Percentiles rank a stretch among this genome's conserved stretches.
Evolutionary conservation across 2,113 vertebrate genomes (phyloP).

Genomic region (Callipepla californica): DNA sequence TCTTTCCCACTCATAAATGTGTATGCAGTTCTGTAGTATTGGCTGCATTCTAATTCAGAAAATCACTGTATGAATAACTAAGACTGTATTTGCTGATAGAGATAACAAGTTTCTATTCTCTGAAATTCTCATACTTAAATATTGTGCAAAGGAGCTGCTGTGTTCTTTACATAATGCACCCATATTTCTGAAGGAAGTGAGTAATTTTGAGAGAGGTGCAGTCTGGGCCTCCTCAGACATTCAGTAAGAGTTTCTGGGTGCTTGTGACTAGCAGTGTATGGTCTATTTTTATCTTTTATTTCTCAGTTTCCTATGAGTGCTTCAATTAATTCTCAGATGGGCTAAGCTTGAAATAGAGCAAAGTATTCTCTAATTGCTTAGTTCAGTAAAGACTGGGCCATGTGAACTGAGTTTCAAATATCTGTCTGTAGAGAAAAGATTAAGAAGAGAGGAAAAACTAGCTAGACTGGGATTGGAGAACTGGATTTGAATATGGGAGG

Average conservation of each 20-base stretch:
- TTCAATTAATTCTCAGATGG: not conserved
- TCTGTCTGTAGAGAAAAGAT: constrained; percentile 8
- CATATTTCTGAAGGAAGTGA: not conserved
- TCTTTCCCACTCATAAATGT: not conserved
- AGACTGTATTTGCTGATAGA: not conserved
- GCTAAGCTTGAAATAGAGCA: not conserved
- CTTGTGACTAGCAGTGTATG: not conserved
- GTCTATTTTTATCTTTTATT: not conserved
- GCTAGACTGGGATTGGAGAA: constrained; percentile 38
- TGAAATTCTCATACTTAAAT: not conserved
- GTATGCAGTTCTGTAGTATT: not conserved
- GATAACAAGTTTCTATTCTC: not conserved
- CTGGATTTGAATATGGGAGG: constrained; percentile 41
- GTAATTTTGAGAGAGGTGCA: not conserved
- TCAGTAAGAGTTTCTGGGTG: not conserved
- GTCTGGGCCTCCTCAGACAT: not conserved
- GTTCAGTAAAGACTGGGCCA: not conserved
- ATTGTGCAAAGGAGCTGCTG: not conserved
- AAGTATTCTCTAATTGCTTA: not conserved
- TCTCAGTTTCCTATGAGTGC: not conserved
- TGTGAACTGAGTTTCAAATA: not conserved
- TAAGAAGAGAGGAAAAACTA: constrained; percentile 50
- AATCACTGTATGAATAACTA: not conserved
- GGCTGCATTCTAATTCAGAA: not conserved
- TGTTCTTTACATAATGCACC: not conserved